These are phyloP conservation scores for Microplitis demolitor DNA, from an alignment of 1,140 invertebrate genomes.

Conservation along the genomic window DNA sequence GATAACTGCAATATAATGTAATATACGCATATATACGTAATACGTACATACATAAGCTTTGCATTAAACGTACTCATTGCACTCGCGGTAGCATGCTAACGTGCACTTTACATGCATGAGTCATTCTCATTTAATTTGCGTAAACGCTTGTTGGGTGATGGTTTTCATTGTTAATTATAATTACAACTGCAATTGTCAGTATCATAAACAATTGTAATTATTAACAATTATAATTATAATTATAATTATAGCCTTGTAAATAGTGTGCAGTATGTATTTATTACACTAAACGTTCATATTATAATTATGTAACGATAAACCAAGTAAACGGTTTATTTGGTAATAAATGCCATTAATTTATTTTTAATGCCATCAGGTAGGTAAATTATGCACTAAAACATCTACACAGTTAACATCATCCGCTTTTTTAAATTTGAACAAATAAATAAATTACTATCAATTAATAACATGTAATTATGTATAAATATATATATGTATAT, in stretches of 20 bases:
- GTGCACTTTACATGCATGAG: conserved; percentile 2
- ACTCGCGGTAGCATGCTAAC: neutral
- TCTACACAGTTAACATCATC: neutral
- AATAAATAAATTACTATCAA: too few relatives aligned
- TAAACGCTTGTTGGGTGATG: conserved; percentile 6
- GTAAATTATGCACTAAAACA: neutral
- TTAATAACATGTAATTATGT: too few relatives aligned
- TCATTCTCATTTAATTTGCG: conserved; percentile 15
- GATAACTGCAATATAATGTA: neutral
- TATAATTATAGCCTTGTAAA: neutral
- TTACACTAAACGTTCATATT: neutral
- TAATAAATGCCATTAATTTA: neutral
- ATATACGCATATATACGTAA: neutral
- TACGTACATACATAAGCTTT: neutral
- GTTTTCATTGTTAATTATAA: neutral
- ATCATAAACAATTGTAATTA: neutral
- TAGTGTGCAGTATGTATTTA: too few relatives aligned
- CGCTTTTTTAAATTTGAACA: neutral
- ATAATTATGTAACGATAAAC: too few relatives aligned
- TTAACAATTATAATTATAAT: neutral
- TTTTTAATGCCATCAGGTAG: neutral
- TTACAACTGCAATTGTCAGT: conserved; percentile 1
- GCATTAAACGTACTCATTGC: neutral
- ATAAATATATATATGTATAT: too few relatives aligned
- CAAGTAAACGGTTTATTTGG: too few relatives aligned